Conservation (phyloP, 2,888 invertebrate species). For the Micoletzkya japonica region DNA sequence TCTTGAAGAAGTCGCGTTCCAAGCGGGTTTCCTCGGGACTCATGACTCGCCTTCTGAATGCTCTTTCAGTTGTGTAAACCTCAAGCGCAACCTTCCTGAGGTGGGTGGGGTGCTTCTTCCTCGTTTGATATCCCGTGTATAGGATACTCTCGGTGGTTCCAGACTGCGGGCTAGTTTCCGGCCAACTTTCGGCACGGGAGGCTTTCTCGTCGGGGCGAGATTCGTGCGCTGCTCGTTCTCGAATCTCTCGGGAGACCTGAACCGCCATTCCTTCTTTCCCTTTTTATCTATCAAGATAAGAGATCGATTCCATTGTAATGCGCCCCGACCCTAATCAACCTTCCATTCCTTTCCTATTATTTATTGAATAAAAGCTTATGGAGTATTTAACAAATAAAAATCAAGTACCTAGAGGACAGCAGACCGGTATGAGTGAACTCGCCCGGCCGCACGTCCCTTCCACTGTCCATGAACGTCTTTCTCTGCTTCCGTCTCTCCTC, state of each 20-base stretch:
- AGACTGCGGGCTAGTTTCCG: background rate
- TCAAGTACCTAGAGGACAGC: constrained; percentile 5
- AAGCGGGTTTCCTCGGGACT: background rate
- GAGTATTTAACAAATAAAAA: too few relatives aligned
- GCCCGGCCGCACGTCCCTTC: background rate
- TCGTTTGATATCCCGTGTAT: background rate
- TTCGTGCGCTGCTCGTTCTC: too few relatives aligned
- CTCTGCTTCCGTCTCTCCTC: background rate
- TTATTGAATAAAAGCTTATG: too few relatives aligned
- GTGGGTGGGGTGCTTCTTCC: constrained; percentile 3
- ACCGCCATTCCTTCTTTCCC: too few relatives aligned
- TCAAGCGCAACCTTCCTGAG: too few relatives aligned
- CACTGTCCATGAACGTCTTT: constrained; percentile 1
- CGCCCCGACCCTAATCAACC: too few relatives aligned
- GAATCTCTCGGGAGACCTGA: too few relatives aligned
- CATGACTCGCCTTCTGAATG: too few relatives aligned
- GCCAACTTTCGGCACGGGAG: background rate
- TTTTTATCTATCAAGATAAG: too few relatives aligned
- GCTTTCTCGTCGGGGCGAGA: background rate
- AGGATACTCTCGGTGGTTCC: background rate
- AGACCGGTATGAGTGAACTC: constrained; percentile 3
- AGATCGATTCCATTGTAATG: too few relatives aligned
- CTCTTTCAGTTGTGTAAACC: too few relatives aligned
- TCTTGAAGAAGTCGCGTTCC: constrained; percentile 12
- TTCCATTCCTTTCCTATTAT: too few relatives aligned